Base-by-base conservation (phyloP, 2,113 vertebrate genomes). In the Glareola pratincola region DNA sequence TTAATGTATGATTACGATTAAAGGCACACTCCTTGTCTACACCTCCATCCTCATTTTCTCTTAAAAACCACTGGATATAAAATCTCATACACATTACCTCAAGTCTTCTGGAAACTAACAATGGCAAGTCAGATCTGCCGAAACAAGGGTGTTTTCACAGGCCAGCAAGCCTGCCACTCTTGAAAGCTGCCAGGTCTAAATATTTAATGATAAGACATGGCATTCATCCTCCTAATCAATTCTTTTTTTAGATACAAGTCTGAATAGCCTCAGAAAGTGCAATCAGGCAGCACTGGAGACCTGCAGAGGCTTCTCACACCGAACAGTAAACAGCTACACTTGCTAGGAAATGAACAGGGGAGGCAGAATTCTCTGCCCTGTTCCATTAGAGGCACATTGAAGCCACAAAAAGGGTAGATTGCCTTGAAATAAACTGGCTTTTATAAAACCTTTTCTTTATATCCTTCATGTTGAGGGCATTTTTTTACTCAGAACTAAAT, bases 151-250 rank as follows among this genome's bases (percentile, higher is more conserved):
- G 73, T 91, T 94, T 81, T 59, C 60, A 60, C 30, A 82, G 83
- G 53, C 73, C 56, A 60, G 43, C 79, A 78, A 71, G 56, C 47
- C 79, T 92, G 37, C 54, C 17, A 8, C 51, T 77, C 72, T 63
- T 92, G 94, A 94, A 92, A 92, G 76, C 60, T 89, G 72, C 63
- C 85, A 91, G 47, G 54, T 72, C 95, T 96, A 96, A 96, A 96
- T 95, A 96, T 94, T 97, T 96, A 64, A 97, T 89, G 64, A 94
- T 72, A 76, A 94, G 79, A 57, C 53, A 53, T 8, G 30, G 43
- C 76, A 87, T 85, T 92, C 68, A 60, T 81, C n/a, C 68, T 72
- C 48, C 79, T 91, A 77, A 97, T 95, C 76, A 94, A 91, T 89
- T 92, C 37, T 84, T 84, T 88, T 95, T 93, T 95, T 94, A 89